Evolutionary conservation across 2,797 vertebrate genomes (phyloP), one percentile per base, ranked within the genome.

Genomic region (Aselliscus stoliczkanus): DNA sequence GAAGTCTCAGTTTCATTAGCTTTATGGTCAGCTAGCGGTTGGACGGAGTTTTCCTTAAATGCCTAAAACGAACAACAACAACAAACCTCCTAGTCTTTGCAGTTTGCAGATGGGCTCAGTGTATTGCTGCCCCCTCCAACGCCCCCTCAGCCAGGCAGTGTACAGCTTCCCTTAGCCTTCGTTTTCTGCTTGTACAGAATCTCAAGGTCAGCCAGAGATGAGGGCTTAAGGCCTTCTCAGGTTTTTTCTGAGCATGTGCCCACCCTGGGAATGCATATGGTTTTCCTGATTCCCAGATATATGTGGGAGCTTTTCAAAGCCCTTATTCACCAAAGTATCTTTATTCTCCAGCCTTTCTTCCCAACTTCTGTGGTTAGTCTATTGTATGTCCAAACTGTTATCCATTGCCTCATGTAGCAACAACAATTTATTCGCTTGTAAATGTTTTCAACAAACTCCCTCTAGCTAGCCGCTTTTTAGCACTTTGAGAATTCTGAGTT

Each of bases 361-460:
- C 44, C 62, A 72, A 12, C 11, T 23, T 87, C 34, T 93, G 70
- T 75, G 47, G 27, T 84, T 70, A 73, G 58, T 88, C n/a, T 73
- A 0, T 90, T 76, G 44, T 90, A 90, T 90, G 29, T 42, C 65
- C 17, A 9, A 34, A 21, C 72, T 75, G 10, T 94, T 77, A 72
- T 20, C n/a, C 37, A 37, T 65, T 64, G 47, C 34, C 20, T 88
- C 27, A 2, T 67, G 56, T 17, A 73, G 64, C 76, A 67, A 31
- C 50, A 94, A 62, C 60, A 37, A 58, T 70, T 83, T 90, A 76
- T 92, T 93, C 65, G 14, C 23, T 72, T 70, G 13, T 92, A 85
- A 89, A 10, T 94, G n/a, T 93, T 92, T 81, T 86, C 54, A 94
- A 20, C 86, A 83, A 52, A 77, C 21, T 64, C n/a, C 42, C 31